Conservation (phyloP, 2,888 invertebrate genomes). For the Pterostichus madidus region DNA sequence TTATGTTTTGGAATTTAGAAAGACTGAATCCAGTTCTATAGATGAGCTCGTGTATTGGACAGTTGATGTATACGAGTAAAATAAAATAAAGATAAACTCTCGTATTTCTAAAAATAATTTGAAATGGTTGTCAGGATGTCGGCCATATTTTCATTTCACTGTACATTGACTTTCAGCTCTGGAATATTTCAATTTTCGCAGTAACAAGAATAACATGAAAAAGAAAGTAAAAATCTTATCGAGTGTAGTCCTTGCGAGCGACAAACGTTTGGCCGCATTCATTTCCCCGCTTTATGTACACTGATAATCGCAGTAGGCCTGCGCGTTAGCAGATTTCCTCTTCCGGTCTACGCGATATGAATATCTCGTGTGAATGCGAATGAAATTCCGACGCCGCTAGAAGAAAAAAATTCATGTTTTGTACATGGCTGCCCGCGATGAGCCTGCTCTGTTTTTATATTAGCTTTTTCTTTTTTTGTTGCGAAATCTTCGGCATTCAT, state of each 20-base stretch:
- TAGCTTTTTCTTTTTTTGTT: slow-evolving; percentile 31
- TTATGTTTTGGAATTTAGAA: no score
- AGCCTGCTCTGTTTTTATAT: slow-evolving; percentile 46
- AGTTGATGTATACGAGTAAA: no score
- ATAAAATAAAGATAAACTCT: no score
- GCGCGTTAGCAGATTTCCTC: slow-evolving; percentile 49
- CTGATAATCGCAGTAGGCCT: slow-evolving; percentile 53
- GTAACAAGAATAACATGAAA: slow-evolving; percentile 27
- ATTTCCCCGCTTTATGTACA: slow-evolving; percentile 35
- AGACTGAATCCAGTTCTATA: no score
- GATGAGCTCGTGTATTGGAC: no score
- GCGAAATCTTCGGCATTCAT: slow-evolving; percentile 24
- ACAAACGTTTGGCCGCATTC: slow-evolving; percentile 34
- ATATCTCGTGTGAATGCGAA: slow-evolving; percentile 52
- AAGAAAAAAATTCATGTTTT: slow-evolving; percentile 48
- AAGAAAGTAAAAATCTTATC: slow-evolving; percentile 55
- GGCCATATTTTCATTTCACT: no score
- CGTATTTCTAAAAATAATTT: no score
- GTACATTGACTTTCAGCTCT: no score
- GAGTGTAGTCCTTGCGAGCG: slow-evolving; percentile 14
- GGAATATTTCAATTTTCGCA: slow-evolving; percentile 45
- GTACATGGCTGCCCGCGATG: slow-evolving; percentile 31
- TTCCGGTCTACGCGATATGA: slow-evolving; percentile 50
- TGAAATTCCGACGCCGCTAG: slow-evolving; percentile 37
- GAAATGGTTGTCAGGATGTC: no score